phyloP scores from a whole-genome alignment of 2,888 invertebrate genomes.

The Mesorhabditis sp. region DNA sequence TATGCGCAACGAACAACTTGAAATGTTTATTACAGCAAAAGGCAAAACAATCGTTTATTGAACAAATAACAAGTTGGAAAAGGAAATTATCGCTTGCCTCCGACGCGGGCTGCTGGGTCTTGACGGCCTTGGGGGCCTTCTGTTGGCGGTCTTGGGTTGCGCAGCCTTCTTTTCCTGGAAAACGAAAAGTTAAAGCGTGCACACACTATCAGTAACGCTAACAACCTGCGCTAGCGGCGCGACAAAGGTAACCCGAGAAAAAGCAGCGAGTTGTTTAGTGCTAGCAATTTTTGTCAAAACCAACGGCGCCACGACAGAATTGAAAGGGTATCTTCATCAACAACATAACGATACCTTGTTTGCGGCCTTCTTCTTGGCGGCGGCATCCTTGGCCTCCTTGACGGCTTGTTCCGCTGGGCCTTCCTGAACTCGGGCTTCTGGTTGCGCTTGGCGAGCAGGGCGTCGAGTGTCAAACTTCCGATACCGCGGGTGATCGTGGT shows the following conservation, averaged over 20 bases:
- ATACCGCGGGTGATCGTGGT: constrained; percentile 77
- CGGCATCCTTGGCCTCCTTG: constrained; percentile 65
- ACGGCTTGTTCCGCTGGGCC: constrained; percentile 98
- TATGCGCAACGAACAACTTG: not conserved
- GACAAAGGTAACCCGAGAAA: too few relatives aligned
- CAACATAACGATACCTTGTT: constrained; percentile 38
- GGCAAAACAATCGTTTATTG: constrained; percentile 8
- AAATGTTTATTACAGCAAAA: not conserved
- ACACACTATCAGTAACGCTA: too few relatives aligned
- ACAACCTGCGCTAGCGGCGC: too few relatives aligned
- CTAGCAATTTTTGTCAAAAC: not conserved
- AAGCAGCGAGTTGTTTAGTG: too few relatives aligned
- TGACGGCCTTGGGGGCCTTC: constrained; percentile 82
- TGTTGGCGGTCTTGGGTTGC: constrained; percentile 66
- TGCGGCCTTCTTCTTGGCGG: constrained; percentile 45
- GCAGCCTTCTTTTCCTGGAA: constrained; percentile 67
- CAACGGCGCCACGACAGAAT: not conserved
- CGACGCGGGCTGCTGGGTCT: constrained; percentile 85
- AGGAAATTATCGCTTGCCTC: constrained; percentile 85
- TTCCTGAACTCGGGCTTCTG: constrained; percentile 85
- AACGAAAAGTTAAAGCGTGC: not conserved
- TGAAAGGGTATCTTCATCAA: not conserved
- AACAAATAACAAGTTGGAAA: constrained; percentile 11
- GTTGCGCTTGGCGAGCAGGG: constrained; percentile 95
- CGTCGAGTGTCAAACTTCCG: constrained; percentile 91